A percentile compares a stretch with the other conserved stretches of the same genome.
Conservation (phyloP, 2,888 invertebrate species). For the Saturnia japonica region DNA sequence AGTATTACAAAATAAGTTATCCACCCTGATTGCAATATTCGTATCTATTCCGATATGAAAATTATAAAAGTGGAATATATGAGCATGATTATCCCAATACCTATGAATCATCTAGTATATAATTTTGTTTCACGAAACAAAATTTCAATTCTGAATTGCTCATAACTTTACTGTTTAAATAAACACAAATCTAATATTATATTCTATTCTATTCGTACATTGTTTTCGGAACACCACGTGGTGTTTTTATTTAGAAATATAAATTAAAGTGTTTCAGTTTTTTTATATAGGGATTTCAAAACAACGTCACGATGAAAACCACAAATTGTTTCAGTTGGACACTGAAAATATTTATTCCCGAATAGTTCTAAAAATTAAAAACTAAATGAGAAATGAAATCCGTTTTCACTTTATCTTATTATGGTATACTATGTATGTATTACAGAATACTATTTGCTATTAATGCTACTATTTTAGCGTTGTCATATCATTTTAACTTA, state of each 20-base stretch:
- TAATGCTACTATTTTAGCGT: too few relatives aligned
- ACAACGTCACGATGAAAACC: too few relatives aligned
- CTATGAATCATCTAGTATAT: background rate
- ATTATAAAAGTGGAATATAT: background rate
- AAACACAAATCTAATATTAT: background rate
- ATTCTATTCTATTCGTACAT: background rate
- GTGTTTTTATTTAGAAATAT: background rate
- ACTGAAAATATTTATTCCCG: too few relatives aligned
- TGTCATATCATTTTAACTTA: background rate
- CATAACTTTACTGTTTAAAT: conserved; percentile 6
- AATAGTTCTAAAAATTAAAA: too few relatives aligned
- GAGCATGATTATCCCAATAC: background rate
- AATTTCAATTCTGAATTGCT: background rate
- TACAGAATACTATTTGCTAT: too few relatives aligned
- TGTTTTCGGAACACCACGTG: background rate
- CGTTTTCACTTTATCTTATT: too few relatives aligned
- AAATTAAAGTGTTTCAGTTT: too few relatives aligned
- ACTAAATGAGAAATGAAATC: too few relatives aligned
- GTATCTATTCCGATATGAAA: background rate
- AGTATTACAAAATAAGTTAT: too few relatives aligned
- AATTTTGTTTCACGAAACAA: background rate
- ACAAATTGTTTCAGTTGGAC: too few relatives aligned
- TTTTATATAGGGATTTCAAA: too few relatives aligned
- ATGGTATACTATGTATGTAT: too few relatives aligned
- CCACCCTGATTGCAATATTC: background rate